These are phyloP conservation scores for Philereme transversata DNA, from an alignment of 2,888 invertebrate genomes.

Conservation along the genomic window DNA sequence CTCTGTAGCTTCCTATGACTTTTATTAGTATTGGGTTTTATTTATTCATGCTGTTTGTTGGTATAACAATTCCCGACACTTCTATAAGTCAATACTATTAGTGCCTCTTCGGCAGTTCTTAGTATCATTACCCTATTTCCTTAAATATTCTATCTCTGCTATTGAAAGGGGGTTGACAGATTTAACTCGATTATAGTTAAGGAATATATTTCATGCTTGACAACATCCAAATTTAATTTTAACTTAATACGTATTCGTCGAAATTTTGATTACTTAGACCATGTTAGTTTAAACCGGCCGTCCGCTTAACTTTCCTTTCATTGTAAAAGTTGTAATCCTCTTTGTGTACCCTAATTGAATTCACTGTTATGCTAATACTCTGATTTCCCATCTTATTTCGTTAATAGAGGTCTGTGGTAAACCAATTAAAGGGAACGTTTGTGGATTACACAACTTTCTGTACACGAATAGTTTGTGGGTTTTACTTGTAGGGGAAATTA, in stretches of 20 bases:
- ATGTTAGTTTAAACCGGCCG: conserved; percentile 75
- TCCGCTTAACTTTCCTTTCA: conserved; percentile 77
- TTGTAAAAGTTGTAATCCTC: conserved; percentile 84
- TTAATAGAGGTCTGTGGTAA: conserved; percentile 83
- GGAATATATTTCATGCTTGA: conserved; percentile 34
- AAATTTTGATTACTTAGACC: conserved; percentile 75
- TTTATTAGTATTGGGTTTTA: not conserved
- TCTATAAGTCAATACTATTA: too few species aligned
- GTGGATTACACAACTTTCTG: conserved; percentile 79
- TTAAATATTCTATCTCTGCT: not conserved
- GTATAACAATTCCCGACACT: too few species aligned
- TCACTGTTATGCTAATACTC: conserved; percentile 84
- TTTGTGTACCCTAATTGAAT: conserved; percentile 83
- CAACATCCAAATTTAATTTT: conserved; percentile 65
- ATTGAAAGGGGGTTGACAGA: not conserved
- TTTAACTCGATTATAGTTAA: conserved; percentile 10
- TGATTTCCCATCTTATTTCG: conserved; percentile 84
- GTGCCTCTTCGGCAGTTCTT: too few species aligned
- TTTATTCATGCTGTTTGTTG: not conserved
- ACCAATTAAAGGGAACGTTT: conserved; percentile 81
- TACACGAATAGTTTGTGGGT: conserved; percentile 70
- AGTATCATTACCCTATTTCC: too few species aligned
- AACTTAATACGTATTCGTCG: conserved; percentile 69
- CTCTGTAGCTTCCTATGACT: not conserved
- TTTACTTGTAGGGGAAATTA: conserved; percentile 61